Base-by-base conservation (phyloP, 2,888 invertebrate species). In the Petrophora chlorosata region DNA sequence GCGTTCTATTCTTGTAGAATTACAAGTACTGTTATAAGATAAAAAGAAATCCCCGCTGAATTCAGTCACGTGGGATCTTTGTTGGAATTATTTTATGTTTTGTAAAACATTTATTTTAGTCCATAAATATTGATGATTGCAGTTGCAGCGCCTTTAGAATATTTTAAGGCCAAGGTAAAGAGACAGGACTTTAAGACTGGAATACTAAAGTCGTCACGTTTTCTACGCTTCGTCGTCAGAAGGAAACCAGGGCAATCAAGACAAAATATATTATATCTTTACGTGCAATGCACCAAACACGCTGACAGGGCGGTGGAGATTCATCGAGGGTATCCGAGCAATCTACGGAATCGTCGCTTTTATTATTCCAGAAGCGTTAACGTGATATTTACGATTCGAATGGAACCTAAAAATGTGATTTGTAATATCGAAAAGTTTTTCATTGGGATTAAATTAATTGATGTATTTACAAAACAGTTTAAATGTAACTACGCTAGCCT, bases 201-300 rank as follows among this genome's bases (percentile, higher is more conserved):
- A 48, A 48, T 48, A 42, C 32, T 33, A 42, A 47, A 22, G 23
- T 16, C 28, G 33, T 48, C 48, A 48, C 42, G 48, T 48, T 23
- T 26, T 23, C 35, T 19, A 5, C 41, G 26, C 12, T 13, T 25
- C 41, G 16, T 26, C 36, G 16, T 36, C 25, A 16, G 10, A 38
- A 33, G 49, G 28, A 38, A 49, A 49, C 43, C 48, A 42, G 26
- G 26, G 19, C 32, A 39, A 43, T 42, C 36, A 33, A 33, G 16
- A 13, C 38, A 38, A 42, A 38, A 49, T 43, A 49, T 49, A 39
- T 23, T 22, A 39, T 42, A 42, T 42, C 41, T 40, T 36, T 28
- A 14, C 42, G 29, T 32, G 19, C n/a, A 35, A 14, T 42, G 36
- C 36, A 48, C 43, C 43, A 43, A 34, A 33, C n/a, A n/a, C n/a